Base-by-base conservation (phyloP, 2,888 invertebrate species). In the Drosophila pseudotakahashii region DNA sequence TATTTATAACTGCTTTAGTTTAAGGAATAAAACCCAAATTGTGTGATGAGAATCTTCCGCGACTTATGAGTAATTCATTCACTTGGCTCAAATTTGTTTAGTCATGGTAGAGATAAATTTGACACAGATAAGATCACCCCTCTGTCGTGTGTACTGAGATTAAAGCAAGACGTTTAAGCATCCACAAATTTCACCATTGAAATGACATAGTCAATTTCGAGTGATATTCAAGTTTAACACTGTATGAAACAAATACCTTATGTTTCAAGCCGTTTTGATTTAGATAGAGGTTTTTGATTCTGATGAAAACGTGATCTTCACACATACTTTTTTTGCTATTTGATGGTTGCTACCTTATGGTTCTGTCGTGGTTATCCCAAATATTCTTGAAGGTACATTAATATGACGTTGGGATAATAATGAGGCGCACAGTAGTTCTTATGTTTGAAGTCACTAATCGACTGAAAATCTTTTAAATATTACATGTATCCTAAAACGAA, bases 1-100 rank as follows among this genome's bases (percentile, higher is more conserved):
- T 69, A 61, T 71, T 54, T 54, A 51, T 73, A 54, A 64, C 23
- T 14, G n/a, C 72, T 48, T 42, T 70, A 62, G 52, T 61, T n/a
- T 72, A 61, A 71, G 62, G 53, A 69, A 72, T 61, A 71, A 71
- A 48, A 34, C 23, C 37, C 34, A 1, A 19, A 37, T 34, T 45
- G 37, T 66, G 53, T 26, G 39, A 66, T 53, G 67, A 23, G 42
- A 47, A 42, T 44, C 19, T 32, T 42, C 4, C n/a, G 48, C 3
- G 34, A 30, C 45, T 47, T 11, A 53, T 63, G 63, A 63, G 53
- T 73, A 54, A 70, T 63, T 63, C 72, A 47, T 69, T 60, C 51
- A 47, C 30, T 42, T 42, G 51, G 34, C 7, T 30, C 7, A 10
- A 61, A 72, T 30, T 9, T 55, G 66, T 63, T 54, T 36, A 51